phyloP scores from a whole-genome alignment of 2,888 invertebrate genomes.

The Cephus sareptanus region DNA sequence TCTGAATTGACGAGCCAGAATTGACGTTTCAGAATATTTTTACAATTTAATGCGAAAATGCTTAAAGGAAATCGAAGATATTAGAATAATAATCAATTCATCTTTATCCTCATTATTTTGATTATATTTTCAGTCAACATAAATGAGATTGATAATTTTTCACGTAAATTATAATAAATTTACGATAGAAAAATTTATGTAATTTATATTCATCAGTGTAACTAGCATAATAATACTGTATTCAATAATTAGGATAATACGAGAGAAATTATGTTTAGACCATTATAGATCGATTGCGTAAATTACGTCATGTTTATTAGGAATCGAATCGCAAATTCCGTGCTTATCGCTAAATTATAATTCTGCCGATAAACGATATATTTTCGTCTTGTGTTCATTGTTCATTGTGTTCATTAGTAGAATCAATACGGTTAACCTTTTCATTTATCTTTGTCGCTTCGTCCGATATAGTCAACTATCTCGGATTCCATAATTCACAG shows the following conservation, averaged over 20 bases:
- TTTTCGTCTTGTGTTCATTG: not conserved
- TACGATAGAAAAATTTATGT: not conserved
- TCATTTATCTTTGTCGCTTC: not conserved
- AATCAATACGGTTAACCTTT: no score
- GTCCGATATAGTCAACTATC: not conserved
- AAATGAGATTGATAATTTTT: not conserved
- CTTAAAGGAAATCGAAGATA: not conserved
- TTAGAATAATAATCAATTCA: not conserved
- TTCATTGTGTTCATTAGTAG: no score
- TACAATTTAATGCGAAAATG: not conserved
- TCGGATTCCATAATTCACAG: not conserved
- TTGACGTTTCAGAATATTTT: not conserved
- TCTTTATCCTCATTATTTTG: not conserved
- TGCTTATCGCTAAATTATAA: not conserved
- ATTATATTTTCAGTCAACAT: not conserved
- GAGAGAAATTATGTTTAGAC: not conserved
- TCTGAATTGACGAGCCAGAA: not conserved
- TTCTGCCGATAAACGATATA: not conserved
- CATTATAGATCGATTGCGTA: no score
- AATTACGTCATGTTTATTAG: not conserved
- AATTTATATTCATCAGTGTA: not conserved
- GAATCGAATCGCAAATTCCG: not conserved
- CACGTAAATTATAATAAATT: not conserved
- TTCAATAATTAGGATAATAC: not conserved
- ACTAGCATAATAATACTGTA: not conserved